Percentiles rank a stretch among this genome's conserved stretches.
Conservation (phyloP, 2,113 vertebrate species). For the Electrona antarctica region DNA sequence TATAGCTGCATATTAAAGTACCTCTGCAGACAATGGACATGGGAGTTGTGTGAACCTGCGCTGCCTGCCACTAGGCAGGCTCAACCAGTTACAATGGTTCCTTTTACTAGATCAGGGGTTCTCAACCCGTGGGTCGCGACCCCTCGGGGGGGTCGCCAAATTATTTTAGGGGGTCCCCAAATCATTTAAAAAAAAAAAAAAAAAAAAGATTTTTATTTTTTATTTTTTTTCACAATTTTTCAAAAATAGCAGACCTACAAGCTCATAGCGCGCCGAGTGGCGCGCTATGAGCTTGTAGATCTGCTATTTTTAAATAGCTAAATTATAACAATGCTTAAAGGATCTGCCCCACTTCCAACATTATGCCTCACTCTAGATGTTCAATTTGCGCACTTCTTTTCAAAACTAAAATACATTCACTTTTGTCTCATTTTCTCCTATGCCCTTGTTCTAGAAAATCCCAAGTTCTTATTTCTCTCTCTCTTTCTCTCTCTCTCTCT, state of each 20-base stretch:
- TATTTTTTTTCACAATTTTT: too few species aligned
- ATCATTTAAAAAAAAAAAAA: too few species aligned
- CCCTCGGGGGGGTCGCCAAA: too few species aligned
- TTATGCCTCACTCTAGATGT: not conserved
- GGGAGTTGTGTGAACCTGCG: constrained; percentile 56
- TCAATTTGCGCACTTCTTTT: not conserved
- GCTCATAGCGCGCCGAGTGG: too few species aligned
- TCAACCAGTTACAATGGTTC: constrained; percentile 31
- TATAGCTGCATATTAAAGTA: constrained; percentile 67
- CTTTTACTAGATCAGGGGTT: constrained; percentile 8
- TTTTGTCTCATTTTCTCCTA: not conserved
- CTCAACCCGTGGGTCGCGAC: too few species aligned
- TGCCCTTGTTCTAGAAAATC: not conserved
- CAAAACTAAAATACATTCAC: constrained; percentile 7
- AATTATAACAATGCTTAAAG: too few species aligned
- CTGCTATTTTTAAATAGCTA: too few species aligned
- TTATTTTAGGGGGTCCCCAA: too few species aligned
- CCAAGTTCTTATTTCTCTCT: not conserved
- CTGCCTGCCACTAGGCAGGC: constrained; percentile 51
- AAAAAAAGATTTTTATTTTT: too few species aligned
- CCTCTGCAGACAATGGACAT: constrained; percentile 65
- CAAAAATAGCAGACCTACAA: too few species aligned
- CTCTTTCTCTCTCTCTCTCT: not conserved
- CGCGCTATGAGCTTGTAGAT: too few species aligned
- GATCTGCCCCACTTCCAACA: not conserved